Evolutionary conservation across 2,888 invertebrate species (phyloP), one percentile per base, ranked within the genome.

Genomic region (Pocota personata): DNA sequence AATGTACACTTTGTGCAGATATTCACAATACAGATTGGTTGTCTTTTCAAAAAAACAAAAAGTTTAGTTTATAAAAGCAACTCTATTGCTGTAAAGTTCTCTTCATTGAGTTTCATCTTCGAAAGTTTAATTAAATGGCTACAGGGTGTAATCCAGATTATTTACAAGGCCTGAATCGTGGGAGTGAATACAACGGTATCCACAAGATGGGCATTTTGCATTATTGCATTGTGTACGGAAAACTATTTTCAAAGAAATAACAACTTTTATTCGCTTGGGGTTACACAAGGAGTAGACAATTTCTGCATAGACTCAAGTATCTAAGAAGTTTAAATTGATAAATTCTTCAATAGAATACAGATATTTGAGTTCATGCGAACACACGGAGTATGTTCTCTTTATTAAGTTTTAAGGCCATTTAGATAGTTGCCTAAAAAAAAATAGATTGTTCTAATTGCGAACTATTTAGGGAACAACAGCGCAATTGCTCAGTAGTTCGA

Each of bases 121-220:
- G 16, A 66, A 82, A 82, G 82, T 82, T 82, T 82, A 72, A 82
- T 82, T 72, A 66, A 77, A 72, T 52, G 27, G 40, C 46, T 52
- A 60, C 3, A 8, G 43, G 64, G 19, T 57, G 35, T 66, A 43
- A 57, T 24, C 55, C 12, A 12, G 24, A 12, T 12, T 8, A 10
- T 46, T 76, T 48, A 62, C 21, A 40, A 62, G 32, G n/a, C 8
- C 19, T 21, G 21, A 62, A 21, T 32, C 16, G 27, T 62, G 24
- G 4, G 60, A 64, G 10, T 50, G n/a, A 19, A 14, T 76, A 19
- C n/a, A n/a, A n/a, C 12, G 10, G 48, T 16, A 62, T 55, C 16
- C 37, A 12, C 19, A 46, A 46, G n/a, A 19, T 8, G n/a, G 8
- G 21, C 21, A 71, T 19, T 64, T 48, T 19, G 21, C 64, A 21